Base-by-base conservation (phyloP, 64 coral and sea anemone species). In the Actinia equina region DNA sequence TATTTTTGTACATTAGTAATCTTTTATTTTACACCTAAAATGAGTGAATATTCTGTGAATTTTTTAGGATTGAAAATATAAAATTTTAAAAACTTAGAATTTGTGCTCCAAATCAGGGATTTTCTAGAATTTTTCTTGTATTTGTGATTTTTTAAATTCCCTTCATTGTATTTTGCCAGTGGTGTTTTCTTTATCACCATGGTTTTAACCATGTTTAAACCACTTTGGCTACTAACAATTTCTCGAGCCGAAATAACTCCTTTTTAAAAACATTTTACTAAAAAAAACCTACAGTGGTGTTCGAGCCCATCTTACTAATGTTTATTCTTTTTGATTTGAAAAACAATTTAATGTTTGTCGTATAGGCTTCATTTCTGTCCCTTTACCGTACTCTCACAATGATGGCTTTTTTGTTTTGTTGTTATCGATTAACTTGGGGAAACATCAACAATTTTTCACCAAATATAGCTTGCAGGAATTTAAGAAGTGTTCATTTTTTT, bases 1-100 rank as follows among this genome's bases (percentile, higher is more conserved):
- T n/a, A n/a, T 74, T 74, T 74, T 41, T 74, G 26, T 74, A 74
- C 69, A 74, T 74, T 37, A 4, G 5, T 26, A 69, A 7, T 69
- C n/a, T 74, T 11, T 30, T 74, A 74, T 74, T 74, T 74, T 74
- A 74, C 62, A 74, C 69, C 69, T 74, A 74, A 74, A 30, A 14
- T 42, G 12, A 74, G 69, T 41, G 13, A 30, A 3, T 27, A 42
- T 74, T 74, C 25, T 74, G 69, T 42, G 69, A 41, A 74, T 74
- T 30, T 74, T 41, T 74, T 13, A 27, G n/a, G 42, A 26, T 14
- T 2, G 13, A 30, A 41, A 41, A 41, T 41, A 30, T 30, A 41
- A 74, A 74, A 74, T 30, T 30, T 4, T 5, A 74, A 71, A 74
- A 74, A 74, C 10, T 25, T 0, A 74, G 25, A 74, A 74, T 74